A percentile compares a stretch with the other conserved stretches of the same genome.
These are phyloP conservation scores for Allacma fusca DNA, from an alignment of 2,888 invertebrate genomes.

Conservation along the genomic window DNA sequence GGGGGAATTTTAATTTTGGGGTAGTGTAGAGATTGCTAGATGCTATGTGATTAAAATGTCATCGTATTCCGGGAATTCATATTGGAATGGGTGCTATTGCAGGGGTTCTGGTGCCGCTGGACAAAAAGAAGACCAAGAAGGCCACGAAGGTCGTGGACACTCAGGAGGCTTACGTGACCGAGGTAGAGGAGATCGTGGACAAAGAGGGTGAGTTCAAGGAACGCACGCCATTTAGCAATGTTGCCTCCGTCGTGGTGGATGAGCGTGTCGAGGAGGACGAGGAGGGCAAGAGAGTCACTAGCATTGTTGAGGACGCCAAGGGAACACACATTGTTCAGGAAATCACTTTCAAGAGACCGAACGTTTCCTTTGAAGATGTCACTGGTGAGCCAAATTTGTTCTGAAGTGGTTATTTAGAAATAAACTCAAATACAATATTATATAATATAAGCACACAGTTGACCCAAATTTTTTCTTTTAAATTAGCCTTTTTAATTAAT, in stretches of 20 bases:
- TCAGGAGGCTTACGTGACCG: conserved; percentile 32
- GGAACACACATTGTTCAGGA: conserved; percentile 43
- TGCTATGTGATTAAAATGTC: no score
- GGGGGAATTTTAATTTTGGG: no score
- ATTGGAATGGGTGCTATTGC: no score
- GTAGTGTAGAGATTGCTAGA: no score
- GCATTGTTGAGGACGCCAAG: conserved; percentile 36
- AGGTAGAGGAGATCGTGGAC: conserved; percentile 49
- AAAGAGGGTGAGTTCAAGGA: conserved; percentile 43
- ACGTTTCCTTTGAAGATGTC: conserved; percentile 40
- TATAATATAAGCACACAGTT: no score
- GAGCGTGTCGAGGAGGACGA: conserved; percentile 35
- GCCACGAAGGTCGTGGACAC: conserved; percentile 38
- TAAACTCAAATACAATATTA: no score
- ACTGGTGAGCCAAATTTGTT: conserved; percentile 3
- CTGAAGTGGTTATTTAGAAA: neutral
- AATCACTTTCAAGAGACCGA: conserved; percentile 41
- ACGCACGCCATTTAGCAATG: conserved; percentile 6
- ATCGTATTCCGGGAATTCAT: no score
- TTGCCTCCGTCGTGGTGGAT: conserved; percentile 38
- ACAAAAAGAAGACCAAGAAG: conserved; percentile 39
- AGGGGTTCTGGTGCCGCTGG: conserved; percentile 12
- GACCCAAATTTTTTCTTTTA: no score
- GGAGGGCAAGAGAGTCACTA: conserved; percentile 37
- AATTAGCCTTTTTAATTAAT: no score